These are phyloP conservation scores for Ditylenchus weischeri DNA, from an alignment of 2,888 invertebrate species.

Conservation along the genomic window DNA sequence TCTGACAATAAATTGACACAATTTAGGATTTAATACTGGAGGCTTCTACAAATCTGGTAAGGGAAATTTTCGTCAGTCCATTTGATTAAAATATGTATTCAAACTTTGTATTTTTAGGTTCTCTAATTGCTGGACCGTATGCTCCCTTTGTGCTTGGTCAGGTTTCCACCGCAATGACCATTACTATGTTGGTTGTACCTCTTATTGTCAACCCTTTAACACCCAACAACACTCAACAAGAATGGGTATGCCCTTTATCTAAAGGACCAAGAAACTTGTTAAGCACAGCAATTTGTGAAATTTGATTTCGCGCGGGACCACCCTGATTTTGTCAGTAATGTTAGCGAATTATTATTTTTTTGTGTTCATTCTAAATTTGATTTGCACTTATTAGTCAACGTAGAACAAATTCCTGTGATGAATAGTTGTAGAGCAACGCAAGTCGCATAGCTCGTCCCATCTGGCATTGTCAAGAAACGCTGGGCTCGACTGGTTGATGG, in stretches of 20 bases:
- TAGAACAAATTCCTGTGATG: too few species aligned
- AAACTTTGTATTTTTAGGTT: constrained; percentile 16
- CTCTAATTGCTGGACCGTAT: constrained; percentile 33
- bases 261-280: too few species aligned
- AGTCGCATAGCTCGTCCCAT: too few species aligned
- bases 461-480: too few species aligned
- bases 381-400: too few species aligned
- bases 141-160: constrained; percentile 53
- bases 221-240: constrained; percentile 46
- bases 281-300: too few species aligned
- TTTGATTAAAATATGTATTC: neutral
- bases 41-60: constrained; percentile 30
- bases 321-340: too few species aligned
- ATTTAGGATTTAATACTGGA: constrained; percentile 29
- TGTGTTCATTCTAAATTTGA: too few species aligned
- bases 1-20: neutral
- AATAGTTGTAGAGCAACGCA: too few species aligned
- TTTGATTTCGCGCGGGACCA: too few species aligned
- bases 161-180: constrained; percentile 50
- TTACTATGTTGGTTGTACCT: constrained; percentile 52
- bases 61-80: neutral
- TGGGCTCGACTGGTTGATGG: too few species aligned
- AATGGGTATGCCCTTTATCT: constrained; percentile 35
- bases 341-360: too few species aligned
- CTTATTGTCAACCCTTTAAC: constrained; percentile 47